Evolutionary conservation across 2,888 invertebrate species (phyloP), one percentile per base, ranked within the genome.

Genomic region (Micropterix aruncella): DNA sequence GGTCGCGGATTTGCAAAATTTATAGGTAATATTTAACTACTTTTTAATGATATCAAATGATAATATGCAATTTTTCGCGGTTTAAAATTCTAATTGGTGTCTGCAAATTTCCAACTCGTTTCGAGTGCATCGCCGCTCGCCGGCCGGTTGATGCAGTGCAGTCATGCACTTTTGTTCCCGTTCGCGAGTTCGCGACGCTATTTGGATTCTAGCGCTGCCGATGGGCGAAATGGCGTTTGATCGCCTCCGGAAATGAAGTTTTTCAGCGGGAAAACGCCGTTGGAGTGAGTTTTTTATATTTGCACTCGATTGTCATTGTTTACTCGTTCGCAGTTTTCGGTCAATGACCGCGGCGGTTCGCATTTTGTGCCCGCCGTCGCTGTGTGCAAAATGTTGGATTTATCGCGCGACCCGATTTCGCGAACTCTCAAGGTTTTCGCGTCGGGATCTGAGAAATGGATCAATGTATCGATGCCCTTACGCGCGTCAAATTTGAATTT

Each of bases 1-100:
- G 70, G 71, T 66, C 69, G 69, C 66, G 70, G 69, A 67, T 66
- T 70, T 71, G 68, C 69, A 70, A 72, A 72, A 72, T 71, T 72
- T 65, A 68, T 71, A 73, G 72, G 72, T 73, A 72, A 72, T 70
- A 27, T 27, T 27, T 27, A 5, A 27, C n/a, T 18, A 36, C 39
- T 42, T 12, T 27, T 37, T 38, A 18, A 40, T 40, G 18, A 42
- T 41, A 19, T 42, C n/a, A 27, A 27, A 27, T 27, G 5, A 27
- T 12, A 27, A 27, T 5, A 7, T 7, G 39, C 16, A 16, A 7
- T n/a, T 38, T 14, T 15, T 16, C 14, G 7, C 9, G 15, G 42
- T 37, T 7, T 36, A 16, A 19, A 38, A 18, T 16, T 40, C 5
- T 18, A 39, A 15, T 16, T 40, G 5, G n/a, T 43, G 15, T 19